Percentiles rank a stretch among this genome's conserved stretches.
Conservation (phyloP, 1,140 invertebrate species). For the Contarinia nasturtii region DNA sequence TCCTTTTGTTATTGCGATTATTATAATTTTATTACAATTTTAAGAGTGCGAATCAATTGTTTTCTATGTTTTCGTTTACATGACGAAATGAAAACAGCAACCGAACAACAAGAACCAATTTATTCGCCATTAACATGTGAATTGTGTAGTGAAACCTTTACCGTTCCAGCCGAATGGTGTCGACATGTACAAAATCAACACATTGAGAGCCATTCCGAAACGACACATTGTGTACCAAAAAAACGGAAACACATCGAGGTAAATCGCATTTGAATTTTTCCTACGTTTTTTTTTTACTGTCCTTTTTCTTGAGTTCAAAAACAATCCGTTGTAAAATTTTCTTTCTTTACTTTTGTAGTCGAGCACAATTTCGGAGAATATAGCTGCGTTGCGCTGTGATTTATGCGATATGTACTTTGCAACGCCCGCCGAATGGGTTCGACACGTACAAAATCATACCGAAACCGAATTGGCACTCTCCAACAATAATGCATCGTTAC, state of each 20-base stretch:
- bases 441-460: constrained; percentile 65
- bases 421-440: constrained; percentile 65
- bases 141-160: constrained; percentile 64
- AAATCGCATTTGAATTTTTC: constrained; percentile 6
- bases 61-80: too few relatives aligned
- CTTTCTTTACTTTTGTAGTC: background rate
- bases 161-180: constrained; percentile 59
- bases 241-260: constrained; percentile 32
- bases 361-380: constrained; percentile 19
- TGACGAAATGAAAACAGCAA: too few relatives aligned
- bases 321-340: too few relatives aligned
- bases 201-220: constrained; percentile 48
- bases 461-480: constrained; percentile 62
- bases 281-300: too few relatives aligned
- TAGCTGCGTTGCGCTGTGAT: constrained; percentile 52
- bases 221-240: constrained; percentile 36
- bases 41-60: too few relatives aligned
- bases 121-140: constrained; percentile 62
- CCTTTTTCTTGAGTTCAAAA: too few relatives aligned
- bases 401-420: constrained; percentile 62
- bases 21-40: too few relatives aligned
- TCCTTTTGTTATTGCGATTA: too few relatives aligned
- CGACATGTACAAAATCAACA: too few relatives aligned
- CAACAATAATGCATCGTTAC: constrained; percentile 47
- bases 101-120: constrained; percentile 12